Base-by-base conservation (phyloP, 2,797 vertebrate genomes). In the Austrolebias charrua region DNA sequence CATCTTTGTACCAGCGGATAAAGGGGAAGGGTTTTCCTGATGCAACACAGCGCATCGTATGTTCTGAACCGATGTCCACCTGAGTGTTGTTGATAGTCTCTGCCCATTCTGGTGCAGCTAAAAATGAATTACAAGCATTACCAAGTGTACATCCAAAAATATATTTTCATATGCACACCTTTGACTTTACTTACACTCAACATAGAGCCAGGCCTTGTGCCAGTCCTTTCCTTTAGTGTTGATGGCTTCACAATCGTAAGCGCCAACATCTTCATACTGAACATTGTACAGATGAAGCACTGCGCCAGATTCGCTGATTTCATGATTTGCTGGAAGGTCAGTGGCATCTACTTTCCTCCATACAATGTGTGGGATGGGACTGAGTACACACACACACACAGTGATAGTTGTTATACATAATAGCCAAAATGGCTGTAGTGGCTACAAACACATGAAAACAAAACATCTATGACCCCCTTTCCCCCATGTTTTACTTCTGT, bases 51-150 rank as follows among this genome's bases (percentile, higher is more conserved):
- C 95, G 94, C 94, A 98, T 96, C 42, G 94, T 95, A 48, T 98
- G 94, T 69, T 96, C 94, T 20, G 95, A 98, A 69, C 95, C 96
- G 47, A 98, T 95, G 84, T 98, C 96, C 59, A 92, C 95, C 75
- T 97, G 95, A 5, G 97, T 98, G 85, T 99, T 96, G 79, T 97
- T 98, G 86, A 99, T 97, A 62, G 97, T 95, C 80, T 95, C 95
- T 0, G 97, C 96, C 98, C 98, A 99, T 82, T 98, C 96, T 0
- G 98, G 98, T 79, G 93, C 92, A 50, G 96, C 98, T 99, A 78
- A 53, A 64, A 47, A 62, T 67, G 50, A 18, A 53, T 12, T 59
- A 55, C 0, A 2, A 14, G 1, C 4, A 29, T 44, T 43, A 58
- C 8, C 11, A 9, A 35, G 14, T 5, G 1, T n/a, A 8, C 19